Conservation (phyloP, 2,888 invertebrate species). For the Drosophila kambysellisi region DNA sequence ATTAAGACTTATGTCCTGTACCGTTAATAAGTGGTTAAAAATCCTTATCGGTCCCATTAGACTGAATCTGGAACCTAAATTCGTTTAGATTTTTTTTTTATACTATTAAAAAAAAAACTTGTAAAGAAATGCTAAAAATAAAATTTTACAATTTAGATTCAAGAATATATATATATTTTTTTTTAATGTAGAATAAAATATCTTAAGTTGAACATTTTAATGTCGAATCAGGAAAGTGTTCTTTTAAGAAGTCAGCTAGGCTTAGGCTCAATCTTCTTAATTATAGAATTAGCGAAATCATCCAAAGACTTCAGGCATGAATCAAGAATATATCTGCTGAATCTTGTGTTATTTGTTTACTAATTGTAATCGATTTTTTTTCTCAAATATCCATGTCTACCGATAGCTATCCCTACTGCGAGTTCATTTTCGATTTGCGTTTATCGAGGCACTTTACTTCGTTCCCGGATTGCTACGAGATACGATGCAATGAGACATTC, state of each 20-base stretch:
- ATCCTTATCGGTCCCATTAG: not conserved
- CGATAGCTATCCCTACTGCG: slow-evolving; percentile 81
- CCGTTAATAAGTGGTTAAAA: not conserved
- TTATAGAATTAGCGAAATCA: not conserved
- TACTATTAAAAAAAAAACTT: not conserved
- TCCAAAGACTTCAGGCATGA: not conserved
- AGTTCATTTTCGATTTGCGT: slow-evolving; percentile 83
- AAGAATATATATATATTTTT: not conserved
- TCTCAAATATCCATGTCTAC: not conserved
- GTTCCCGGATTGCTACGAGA: slow-evolving; percentile 82
- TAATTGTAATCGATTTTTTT: not conserved
- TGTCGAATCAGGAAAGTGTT: not conserved
- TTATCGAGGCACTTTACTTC: slow-evolving; percentile 83
- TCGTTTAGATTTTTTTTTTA: not conserved
- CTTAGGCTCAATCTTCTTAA: not conserved
- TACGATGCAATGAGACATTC: slow-evolving; percentile 84
- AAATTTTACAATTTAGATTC: not conserved
- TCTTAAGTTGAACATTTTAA: not conserved
- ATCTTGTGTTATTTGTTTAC: not conserved
- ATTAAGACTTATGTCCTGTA: not conserved
- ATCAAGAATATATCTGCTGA: not conserved
- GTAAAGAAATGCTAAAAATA: not conserved
- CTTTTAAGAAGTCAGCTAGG: not conserved
- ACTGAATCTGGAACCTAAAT: not conserved
- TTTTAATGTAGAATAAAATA: not conserved